Conservation (phyloP, 2,113 vertebrate species). For the Gasterosteus nipponicus region DNA sequence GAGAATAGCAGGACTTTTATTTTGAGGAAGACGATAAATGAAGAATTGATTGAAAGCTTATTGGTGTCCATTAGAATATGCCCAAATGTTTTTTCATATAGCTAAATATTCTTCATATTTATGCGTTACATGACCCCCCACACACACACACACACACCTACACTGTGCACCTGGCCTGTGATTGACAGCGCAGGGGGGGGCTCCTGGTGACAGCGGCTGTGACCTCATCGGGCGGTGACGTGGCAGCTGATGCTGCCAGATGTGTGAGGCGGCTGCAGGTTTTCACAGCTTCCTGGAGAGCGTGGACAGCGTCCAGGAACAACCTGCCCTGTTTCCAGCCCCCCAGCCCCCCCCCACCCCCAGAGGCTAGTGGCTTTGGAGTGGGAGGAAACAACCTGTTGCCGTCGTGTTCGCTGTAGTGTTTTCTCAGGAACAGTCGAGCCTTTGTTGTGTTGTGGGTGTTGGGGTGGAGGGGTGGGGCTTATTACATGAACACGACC, state of each 20-base stretch:
- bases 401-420: neutral
- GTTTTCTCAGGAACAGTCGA: slow-evolving; percentile 2
- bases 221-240: slow-evolving; percentile 43
- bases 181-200: slow-evolving; percentile 25
- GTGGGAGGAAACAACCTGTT: slow-evolving; percentile 21
- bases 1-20: no score
- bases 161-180: slow-evolving; percentile 45
- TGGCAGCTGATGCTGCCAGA: slow-evolving; percentile 43
- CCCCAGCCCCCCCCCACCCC: neutral
- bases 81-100: no score
- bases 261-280: slow-evolving; percentile 53
- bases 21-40: no score
- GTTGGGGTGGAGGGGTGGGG: neutral
- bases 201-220: slow-evolving; percentile 43
- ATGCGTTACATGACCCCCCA: neutral
- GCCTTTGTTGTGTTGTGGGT: neutral
- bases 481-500: neutral
- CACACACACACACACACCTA: neutral
- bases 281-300: slow-evolving; percentile 63
- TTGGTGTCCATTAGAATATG: no score
- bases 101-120: neutral
- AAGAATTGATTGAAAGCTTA: no score
- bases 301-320: slow-evolving; percentile 59
- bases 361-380: neutral
- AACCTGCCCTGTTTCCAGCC: slow-evolving; percentile 42